Conservation (phyloP, 2,797 vertebrate genomes). For the Micropoecilia bifurca region DNA sequence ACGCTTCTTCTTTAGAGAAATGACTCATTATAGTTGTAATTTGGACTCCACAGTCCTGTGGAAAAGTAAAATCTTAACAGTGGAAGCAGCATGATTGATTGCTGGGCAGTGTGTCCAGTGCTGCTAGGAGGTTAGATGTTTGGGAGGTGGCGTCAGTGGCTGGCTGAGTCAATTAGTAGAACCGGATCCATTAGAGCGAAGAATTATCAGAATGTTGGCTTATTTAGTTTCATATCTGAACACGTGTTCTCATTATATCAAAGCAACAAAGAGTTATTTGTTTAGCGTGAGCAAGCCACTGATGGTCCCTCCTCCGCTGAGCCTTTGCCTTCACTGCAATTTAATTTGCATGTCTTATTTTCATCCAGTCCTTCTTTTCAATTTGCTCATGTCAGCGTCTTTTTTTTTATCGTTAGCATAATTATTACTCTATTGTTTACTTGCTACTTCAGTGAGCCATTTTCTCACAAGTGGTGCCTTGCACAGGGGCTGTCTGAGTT, state of each 20-base stretch:
- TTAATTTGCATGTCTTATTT: conserved; percentile 4
- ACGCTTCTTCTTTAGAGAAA: background rate
- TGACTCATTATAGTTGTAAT: conserved; percentile 48
- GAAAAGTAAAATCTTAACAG: conserved; percentile 16
- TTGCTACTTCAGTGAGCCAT: conserved; percentile 10
- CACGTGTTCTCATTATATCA: conserved; percentile 31
- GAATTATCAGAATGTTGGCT: conserved; percentile 41
- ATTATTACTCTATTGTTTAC: conserved; percentile 11
- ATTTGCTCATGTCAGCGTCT: background rate
- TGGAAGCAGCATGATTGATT: background rate
- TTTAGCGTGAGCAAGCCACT: conserved; percentile 20
- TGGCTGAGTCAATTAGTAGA: conserved; percentile 20
- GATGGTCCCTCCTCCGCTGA: conserved; percentile 16
- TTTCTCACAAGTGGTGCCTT: conserved; percentile 14
- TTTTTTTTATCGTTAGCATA: background rate
- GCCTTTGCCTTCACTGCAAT: conserved; percentile 2
- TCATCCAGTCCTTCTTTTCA: conserved; percentile 1
- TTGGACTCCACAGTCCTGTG: conserved; percentile 19
- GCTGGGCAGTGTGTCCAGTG: background rate
- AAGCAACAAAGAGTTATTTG: conserved; percentile 49
- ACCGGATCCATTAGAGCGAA: conserved; percentile 28
- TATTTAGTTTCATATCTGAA: conserved; percentile 42
- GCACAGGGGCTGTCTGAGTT: conserved; percentile 19
- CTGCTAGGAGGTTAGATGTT: conserved; percentile 7
- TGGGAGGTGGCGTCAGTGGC: conserved; percentile 6